These are phyloP conservation scores for Carassius carassius DNA, from an alignment of 2,113 vertebrate genomes.

Conservation along the genomic window DNA sequence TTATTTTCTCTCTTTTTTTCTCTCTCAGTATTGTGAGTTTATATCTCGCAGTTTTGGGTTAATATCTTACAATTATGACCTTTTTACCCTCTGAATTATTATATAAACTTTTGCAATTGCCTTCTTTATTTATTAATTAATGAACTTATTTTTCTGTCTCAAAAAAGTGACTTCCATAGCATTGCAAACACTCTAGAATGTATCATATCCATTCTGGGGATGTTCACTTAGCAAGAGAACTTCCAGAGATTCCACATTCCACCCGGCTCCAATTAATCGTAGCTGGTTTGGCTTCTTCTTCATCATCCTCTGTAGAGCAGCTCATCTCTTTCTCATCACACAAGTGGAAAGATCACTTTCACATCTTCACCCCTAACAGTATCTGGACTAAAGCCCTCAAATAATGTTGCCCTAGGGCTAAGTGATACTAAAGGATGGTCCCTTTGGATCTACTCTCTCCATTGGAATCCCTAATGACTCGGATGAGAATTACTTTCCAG, in stretches of 20 bases:
- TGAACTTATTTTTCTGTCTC: background rate
- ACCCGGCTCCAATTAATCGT: too few species aligned
- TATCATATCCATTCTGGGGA: background rate
- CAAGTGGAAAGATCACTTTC: too few species aligned
- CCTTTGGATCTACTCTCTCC: constrained; percentile 31
- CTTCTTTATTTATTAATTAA: background rate
- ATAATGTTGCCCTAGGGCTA: constrained; percentile 29
- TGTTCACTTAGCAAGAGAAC: too few species aligned
- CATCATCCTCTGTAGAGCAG: too few species aligned
- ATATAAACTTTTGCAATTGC: background rate
- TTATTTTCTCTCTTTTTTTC: too few species aligned
- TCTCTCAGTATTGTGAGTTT: too few species aligned
- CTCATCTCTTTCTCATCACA: too few species aligned
- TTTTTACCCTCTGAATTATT: background rate
- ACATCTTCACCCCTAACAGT: constrained; percentile 21
- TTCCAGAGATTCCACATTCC: too few species aligned
- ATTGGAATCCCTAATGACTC: constrained; percentile 27
- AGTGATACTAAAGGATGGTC: constrained; percentile 48
- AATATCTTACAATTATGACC: too few species aligned
- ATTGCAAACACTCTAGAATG: constrained; percentile 1
- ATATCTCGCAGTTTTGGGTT: too few species aligned
- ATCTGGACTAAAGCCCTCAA: constrained; percentile 19
- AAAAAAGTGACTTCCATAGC: background rate
- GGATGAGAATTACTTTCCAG: constrained; percentile 32
- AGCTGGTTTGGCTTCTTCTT: too few species aligned